A percentile compares a stretch with the other conserved stretches of the same genome.
These are phyloP conservation scores for Nestor notabilis DNA, from an alignment of 2,113 vertebrate species.

Conservation along the genomic window DNA sequence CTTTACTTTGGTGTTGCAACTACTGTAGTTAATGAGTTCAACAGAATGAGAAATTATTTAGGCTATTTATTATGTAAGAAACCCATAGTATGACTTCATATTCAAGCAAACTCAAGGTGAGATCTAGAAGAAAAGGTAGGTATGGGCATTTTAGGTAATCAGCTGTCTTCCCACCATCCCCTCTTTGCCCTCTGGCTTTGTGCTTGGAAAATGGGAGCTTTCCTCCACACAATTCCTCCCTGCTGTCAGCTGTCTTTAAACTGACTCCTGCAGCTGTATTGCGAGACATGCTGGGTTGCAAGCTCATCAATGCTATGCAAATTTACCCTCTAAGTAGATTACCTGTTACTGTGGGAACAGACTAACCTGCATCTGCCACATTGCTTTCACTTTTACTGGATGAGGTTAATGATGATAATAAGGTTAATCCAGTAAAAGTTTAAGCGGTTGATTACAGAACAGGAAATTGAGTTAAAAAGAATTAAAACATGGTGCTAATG, in stretches of 20 bases:
- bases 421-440: not conserved
- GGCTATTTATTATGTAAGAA: not conserved
- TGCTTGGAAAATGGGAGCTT: not conserved
- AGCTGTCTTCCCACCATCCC: not conserved
- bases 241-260: not conserved
- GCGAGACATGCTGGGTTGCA: not conserved
- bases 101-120: not conserved
- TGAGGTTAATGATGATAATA: not conserved
- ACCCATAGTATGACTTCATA: not conserved
- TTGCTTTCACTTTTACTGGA: constrained; percentile 7
- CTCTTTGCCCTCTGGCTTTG: not conserved
- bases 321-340: not conserved
- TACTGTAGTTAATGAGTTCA: not conserved
- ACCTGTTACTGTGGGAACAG: constrained; percentile 6
- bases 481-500: not conserved
- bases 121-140: not conserved
- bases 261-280: not conserved
- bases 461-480: not conserved
- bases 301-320: not conserved
- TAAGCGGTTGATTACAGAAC: not conserved
- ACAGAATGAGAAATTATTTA: not conserved
- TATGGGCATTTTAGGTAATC: not conserved
- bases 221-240: not conserved
- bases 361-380: not conserved
- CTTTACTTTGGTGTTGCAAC: not conserved